Percentiles rank a stretch among this genome's conserved stretches.
phyloP scores from a whole-genome alignment of 1,140 invertebrate genomes.

The Oedothorax gibbosus region DNA sequence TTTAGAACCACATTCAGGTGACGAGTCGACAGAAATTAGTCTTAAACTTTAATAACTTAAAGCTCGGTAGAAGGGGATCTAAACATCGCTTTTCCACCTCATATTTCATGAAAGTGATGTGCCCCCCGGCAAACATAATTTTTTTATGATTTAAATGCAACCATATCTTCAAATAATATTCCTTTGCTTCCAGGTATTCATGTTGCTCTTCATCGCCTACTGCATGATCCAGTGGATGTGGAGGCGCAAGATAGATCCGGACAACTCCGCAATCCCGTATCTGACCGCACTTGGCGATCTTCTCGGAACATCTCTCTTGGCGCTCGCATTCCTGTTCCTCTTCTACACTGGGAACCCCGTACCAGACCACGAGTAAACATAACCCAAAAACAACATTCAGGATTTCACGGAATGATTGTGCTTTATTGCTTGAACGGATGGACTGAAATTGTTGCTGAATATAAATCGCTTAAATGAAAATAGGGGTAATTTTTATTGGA shows the following conservation, averaged over 20 bases:
- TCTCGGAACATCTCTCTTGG: slow-evolving; percentile 88
- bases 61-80: no score
- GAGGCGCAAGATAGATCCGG: slow-evolving; percentile 71
- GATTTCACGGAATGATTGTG: background rate
- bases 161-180: background rate
- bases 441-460: background rate
- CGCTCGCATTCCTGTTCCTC: slow-evolving; percentile 76
- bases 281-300: slow-evolving; percentile 94
- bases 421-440: background rate
- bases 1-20: no score
- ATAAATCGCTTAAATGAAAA: no score
- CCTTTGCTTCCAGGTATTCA: slow-evolving; percentile 64
- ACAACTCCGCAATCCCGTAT: slow-evolving; percentile 79
- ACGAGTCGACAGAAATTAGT: no score
- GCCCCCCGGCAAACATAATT: no score
- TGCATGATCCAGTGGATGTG: slow-evolving; percentile 72
- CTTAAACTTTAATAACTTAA: no score
- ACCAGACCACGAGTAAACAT: background rate
- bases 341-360: slow-evolving; percentile 42
- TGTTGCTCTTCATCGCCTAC: slow-evolving; percentile 72
- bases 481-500: no score
- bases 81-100: no score
- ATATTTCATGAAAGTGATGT: no score
- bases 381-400: background rate
- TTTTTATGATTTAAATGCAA: no score